These are phyloP conservation scores for Lophotriccus pileatus DNA, from an alignment of 2,797 vertebrate genomes.

Conservation along the genomic window DNA sequence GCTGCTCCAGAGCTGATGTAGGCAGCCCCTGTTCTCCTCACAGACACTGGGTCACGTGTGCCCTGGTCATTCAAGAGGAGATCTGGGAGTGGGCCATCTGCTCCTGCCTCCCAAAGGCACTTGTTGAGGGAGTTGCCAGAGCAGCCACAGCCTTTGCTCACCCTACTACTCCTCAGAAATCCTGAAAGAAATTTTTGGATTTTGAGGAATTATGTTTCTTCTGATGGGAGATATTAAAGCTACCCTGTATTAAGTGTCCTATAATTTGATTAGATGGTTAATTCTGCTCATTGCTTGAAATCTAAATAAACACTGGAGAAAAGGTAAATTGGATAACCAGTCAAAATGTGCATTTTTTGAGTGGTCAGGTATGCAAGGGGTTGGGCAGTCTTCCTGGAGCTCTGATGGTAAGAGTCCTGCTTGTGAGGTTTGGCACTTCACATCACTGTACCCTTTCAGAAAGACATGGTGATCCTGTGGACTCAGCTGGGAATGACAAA, in stretches of 20 bases:
- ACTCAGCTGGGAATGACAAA: background rate
- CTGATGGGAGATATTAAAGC: background rate
- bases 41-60: accelerated
- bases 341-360: background rate
- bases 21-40: accelerated
- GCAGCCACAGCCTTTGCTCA: background rate
- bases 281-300: background rate
- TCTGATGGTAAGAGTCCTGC: background rate
- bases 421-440: background rate
- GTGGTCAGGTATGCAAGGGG: accelerated
- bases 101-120: background rate
- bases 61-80: accelerated
- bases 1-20: background rate
- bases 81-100: accelerated
- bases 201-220: background rate
- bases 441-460: background rate
- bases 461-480: background rate
- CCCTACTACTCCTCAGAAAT: background rate
- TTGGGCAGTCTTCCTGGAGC: background rate
- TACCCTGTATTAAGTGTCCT: background rate
- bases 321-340: background rate
- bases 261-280: background rate
- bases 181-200: background rate
- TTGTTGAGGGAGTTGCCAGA: background rate
- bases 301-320: background rate